Percentiles rank a stretch among this genome's conserved stretches.
Evolutionary conservation across 2,888 invertebrate species (phyloP).

Genomic region (Nasonovia ribisnigri): DNA sequence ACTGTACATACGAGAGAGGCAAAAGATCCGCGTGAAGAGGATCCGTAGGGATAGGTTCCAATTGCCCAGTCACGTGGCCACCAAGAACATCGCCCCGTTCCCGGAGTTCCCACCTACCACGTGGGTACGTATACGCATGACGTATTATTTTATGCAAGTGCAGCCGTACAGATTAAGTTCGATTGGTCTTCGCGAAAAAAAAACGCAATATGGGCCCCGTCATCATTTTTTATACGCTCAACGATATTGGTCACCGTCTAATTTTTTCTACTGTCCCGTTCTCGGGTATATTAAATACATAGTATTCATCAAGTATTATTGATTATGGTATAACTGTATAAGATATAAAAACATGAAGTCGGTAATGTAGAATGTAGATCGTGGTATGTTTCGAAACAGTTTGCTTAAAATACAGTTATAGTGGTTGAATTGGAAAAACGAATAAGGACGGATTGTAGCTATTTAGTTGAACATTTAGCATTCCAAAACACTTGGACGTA

Average conservation of each 20-base stretch:
- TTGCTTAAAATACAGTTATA: not conserved
- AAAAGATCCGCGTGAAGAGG: conserved; percentile 86
- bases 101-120: conserved; percentile 88
- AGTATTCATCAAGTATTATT: not conserved
- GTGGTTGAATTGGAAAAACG: not conserved
- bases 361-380: too few species aligned
- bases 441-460: not conserved
- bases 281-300: not conserved
- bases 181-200: not conserved
- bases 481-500: not conserved
- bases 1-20: conserved; percentile 91
- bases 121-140: conserved; percentile 72
- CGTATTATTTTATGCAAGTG: not conserved
- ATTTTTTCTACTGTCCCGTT: not conserved
- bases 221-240: not conserved
- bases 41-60: conserved; percentile 72
- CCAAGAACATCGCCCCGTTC: conserved; percentile 87
- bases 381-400: not conserved
- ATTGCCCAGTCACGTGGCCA: conserved; percentile 89
- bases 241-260: not conserved
- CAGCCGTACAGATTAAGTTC: not conserved
- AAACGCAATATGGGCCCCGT: not conserved
- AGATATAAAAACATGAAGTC: too few species aligned
- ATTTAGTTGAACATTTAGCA: not conserved
- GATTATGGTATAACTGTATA: not conserved